Evolutionary conservation across 2,797 vertebrate genomes (phyloP).

Genomic region (Paguma larvata): DNA sequence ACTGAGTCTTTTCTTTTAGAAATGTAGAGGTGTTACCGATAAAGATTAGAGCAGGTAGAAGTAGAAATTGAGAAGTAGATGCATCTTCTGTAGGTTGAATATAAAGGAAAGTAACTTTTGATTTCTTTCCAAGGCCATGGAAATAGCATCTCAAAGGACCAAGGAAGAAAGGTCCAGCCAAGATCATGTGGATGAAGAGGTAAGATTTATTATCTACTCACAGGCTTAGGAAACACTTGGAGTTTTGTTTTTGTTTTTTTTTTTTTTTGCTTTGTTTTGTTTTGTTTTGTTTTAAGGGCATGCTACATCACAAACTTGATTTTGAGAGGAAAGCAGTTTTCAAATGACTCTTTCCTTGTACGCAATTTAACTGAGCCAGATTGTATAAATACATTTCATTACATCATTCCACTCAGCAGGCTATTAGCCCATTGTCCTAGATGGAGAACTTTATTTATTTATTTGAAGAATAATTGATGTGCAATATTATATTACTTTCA

Average conservation of each 20-base stretch:
- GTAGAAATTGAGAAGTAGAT: not conserved
- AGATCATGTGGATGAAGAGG: conserved; percentile 96
- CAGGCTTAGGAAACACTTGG: not conserved
- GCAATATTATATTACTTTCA: not conserved
- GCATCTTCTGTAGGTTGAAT: not conserved
- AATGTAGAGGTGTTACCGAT: not conserved
- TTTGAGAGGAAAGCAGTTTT: not conserved
- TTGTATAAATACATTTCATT: not conserved
- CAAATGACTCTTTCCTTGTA: not conserved
- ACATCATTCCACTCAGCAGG: not conserved
- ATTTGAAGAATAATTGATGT: not conserved
- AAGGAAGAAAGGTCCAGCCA: conserved; percentile 94
- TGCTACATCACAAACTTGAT: conserved; percentile 1
- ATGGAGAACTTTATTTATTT: not conserved
- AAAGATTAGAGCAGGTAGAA: not conserved
- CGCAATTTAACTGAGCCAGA: not conserved
- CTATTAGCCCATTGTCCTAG: not conserved
- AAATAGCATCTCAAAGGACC: conserved; percentile 93
- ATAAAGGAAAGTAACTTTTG: conserved; percentile 69
- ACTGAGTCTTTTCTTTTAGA: not conserved
- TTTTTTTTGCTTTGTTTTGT: not conserved
- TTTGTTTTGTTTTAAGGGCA: not conserved
- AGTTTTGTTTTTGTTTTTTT: not conserved
- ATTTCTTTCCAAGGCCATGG: conserved; percentile 93
- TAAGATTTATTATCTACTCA: conserved; percentile 73